Base-by-base conservation (phyloP, 2,797 vertebrate genomes). In the Orestias chungarensis region DNA sequence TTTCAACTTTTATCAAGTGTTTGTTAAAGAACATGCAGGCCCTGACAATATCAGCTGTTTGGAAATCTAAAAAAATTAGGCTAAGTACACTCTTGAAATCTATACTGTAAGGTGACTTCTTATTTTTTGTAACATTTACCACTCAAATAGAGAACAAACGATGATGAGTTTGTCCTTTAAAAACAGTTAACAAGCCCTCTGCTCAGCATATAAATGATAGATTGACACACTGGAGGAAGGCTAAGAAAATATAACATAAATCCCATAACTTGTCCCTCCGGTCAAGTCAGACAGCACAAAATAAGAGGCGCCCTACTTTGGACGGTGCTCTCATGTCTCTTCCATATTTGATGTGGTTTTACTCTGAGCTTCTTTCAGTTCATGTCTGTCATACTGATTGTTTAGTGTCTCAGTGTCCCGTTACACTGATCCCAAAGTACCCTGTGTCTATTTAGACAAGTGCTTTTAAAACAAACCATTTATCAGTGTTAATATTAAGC, bases 381-480 rank as follows among this genome's bases (percentile, higher is more conserved):
- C 33, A 29, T 29, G 68, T 87, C 76, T 66, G 55, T 78, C 71
- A 74, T 61, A 62, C 54, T 59, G 55, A 86, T 75, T 84, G 78
- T 86, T 86, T 68, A 65, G 66, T 61, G 72, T 50, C 69, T 84
- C 71, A 57, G 75, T 44, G 66, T 75, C 29, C 29, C 11, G 52
- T 74, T 69, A 67, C 68, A 44, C 64, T 71, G 69, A 40, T 67
- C 31, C 10, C 84, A 66, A 84, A 85, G 69, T 0, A 40, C 54
- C 50, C 47, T 11, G 55, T 3, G 44, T 59, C 77, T 79, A 75
- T 82, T 85, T 85, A 59, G 31, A 82, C 66, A 79, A 74, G 55
- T 27, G 67, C 74, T 43, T 82, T 57, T 50, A 42, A 82, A 84
- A 88, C 67, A 83, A 89, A 85, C 82, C 75, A 73, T 84, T 76